Percentiles rank a stretch among this genome's conserved stretches.
These are phyloP conservation scores for Callocephalon fimbriatum DNA, from an alignment of 2,113 vertebrate genomes.

Conservation along the genomic window DNA sequence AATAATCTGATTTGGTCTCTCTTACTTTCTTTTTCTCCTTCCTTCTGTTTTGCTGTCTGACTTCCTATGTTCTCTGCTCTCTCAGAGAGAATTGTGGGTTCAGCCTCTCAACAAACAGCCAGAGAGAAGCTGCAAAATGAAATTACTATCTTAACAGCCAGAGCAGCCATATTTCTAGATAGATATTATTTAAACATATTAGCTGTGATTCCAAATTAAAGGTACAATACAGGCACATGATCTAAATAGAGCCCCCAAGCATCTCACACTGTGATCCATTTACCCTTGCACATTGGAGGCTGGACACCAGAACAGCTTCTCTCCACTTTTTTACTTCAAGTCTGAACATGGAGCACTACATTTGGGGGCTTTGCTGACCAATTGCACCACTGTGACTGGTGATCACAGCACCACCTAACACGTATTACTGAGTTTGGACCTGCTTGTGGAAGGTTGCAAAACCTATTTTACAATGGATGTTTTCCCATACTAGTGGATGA, in stretches of 20 bases:
- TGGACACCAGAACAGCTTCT: neutral
- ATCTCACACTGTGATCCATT: neutral
- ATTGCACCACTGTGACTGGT: neutral
- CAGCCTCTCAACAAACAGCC: neutral
- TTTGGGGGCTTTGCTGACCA: neutral
- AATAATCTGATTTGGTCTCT: neutral
- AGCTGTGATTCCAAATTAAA: neutral
- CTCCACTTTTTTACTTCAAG: neutral
- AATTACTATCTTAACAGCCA: neutral
- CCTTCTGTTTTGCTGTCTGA: neutral
- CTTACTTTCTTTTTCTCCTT: neutral
- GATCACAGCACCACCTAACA: neutral
- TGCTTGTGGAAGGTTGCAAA: neutral
- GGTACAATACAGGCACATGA: neutral
- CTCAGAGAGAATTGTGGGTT: neutral
- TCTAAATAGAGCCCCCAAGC: neutral
- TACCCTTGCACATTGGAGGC: fast-evolving
- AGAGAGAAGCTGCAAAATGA: neutral
- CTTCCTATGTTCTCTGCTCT: neutral
- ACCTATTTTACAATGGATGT: fast-evolving
- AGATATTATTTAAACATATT: neutral
- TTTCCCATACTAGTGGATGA: neutral
- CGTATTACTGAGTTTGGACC: neutral
- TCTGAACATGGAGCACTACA: neutral
- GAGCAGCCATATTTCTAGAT: neutral